A percentile compares a stretch with the other conserved stretches of the same genome.
Evolutionary conservation across 2,113 vertebrate genomes (phyloP).

Genomic region (Asarcornis scutulata): DNA sequence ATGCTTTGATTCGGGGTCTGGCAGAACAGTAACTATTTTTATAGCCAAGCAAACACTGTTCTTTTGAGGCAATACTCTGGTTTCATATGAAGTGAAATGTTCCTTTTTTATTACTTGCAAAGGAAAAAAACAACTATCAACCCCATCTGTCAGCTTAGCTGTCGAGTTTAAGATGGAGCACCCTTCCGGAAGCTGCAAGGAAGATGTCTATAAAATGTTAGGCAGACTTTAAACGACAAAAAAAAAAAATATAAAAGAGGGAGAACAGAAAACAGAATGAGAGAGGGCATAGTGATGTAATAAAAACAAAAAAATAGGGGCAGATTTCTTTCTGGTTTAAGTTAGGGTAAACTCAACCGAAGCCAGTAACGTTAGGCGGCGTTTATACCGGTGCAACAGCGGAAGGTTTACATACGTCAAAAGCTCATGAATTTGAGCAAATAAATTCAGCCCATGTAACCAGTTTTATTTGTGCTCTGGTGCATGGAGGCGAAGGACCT

Average conservation of each 20-base stretch:
- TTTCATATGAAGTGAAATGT: constrained; percentile 55
- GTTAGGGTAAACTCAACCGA: constrained; percentile 6
- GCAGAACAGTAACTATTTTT: constrained; percentile 59
- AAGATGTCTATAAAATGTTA: constrained; percentile 65
- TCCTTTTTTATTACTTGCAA: constrained; percentile 67
- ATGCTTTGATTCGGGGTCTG: constrained; percentile 59
- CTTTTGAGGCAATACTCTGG: constrained; percentile 55
- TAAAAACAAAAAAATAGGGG: neutral
- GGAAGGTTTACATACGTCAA: neutral
- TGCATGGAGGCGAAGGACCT: neutral
- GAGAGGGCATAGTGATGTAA: neutral
- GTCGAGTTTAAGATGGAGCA: constrained; percentile 63
- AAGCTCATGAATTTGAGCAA: constrained; percentile 14
- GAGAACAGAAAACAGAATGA: constrained; percentile 19
- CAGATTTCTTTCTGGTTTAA: constrained; percentile 29
- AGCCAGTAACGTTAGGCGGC: neutral
- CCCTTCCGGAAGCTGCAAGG: constrained; percentile 36
- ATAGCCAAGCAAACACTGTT: constrained; percentile 59
- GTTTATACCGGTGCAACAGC: neutral
- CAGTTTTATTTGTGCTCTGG: constrained; percentile 57
- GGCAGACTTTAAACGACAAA: constrained; percentile 15
- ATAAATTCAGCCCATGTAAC: constrained; percentile 26
- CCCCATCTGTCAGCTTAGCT: constrained; percentile 44
- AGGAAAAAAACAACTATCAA: constrained; percentile 52
- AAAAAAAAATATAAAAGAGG: neutral